Evolutionary conservation across 2,888 invertebrate genomes (phyloP).

Genomic region (Strigamia maritima): DNA sequence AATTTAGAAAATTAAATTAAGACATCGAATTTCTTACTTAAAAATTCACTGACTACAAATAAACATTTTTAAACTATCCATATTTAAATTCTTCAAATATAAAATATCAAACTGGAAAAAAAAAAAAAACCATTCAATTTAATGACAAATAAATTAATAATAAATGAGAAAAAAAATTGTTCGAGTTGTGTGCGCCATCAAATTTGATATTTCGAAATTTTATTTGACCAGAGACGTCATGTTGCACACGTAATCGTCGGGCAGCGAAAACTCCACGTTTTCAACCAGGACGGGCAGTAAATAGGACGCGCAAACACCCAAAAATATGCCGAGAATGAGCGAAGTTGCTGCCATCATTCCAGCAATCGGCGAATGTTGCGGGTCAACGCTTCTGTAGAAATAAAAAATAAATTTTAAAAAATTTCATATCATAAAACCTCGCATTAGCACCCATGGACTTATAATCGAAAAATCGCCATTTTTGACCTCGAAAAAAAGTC

Average conservation of each 20-base stretch:
- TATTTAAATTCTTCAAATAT: neutral
- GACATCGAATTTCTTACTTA: no score
- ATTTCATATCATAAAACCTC: no score
- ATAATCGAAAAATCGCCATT: no score
- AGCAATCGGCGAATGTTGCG: slow-evolving; percentile 75
- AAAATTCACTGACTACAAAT: no score
- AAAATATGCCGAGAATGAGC: slow-evolving; percentile 81
- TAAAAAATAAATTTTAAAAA: slow-evolving; percentile 26
- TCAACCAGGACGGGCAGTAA: slow-evolving; percentile 64
- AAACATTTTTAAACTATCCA: neutral
- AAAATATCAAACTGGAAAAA: neutral
- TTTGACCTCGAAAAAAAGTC: no score
- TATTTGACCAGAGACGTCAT: neutral
- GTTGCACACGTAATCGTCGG: neutral
- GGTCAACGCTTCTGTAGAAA: slow-evolving; percentile 69
- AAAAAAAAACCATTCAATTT: neutral
- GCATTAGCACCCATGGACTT: no score
- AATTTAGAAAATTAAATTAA: no score
- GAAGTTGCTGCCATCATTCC: slow-evolving; percentile 96
- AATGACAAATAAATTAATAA: neutral
- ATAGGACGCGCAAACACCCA: slow-evolving; percentile 74
- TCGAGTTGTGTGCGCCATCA: neutral
- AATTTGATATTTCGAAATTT: no score
- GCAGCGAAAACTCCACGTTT: slow-evolving; percentile 38
- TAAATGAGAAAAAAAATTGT: neutral